Evolutionary conservation across 2,797 vertebrate genomes (phyloP).

Genomic region (Cichlasoma orientale): DNA sequence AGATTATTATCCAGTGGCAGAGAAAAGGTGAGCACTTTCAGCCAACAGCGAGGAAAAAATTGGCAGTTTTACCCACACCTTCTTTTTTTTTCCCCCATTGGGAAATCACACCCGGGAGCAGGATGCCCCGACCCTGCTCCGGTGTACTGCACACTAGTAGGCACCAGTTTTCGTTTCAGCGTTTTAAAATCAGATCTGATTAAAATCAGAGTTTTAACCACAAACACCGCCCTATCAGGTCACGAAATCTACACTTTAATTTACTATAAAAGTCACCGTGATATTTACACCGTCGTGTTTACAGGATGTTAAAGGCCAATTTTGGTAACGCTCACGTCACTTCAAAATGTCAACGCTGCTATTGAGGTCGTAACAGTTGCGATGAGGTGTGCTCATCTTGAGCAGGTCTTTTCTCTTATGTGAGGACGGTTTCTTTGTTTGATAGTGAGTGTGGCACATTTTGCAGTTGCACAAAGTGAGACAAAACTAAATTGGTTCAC

Average conservation of each 20-base stretch:
- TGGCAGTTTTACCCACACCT: neutral
- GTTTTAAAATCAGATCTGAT: neutral
- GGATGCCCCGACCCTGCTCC: neutral
- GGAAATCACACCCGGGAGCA: neutral
- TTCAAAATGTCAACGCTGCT: neutral
- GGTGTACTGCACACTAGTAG: neutral
- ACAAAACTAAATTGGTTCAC: neutral
- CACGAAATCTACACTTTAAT: neutral
- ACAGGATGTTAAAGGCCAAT: neutral
- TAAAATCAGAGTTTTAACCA: neutral
- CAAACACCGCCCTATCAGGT: neutral
- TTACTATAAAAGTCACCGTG: neutral
- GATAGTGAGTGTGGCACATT: neutral
- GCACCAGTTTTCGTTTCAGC: constrained; percentile 3
- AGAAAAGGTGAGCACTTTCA: neutral
- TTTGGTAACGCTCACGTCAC: neutral
- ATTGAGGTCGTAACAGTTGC: neutral
- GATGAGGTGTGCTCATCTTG: neutral
- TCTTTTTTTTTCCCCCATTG: no score
- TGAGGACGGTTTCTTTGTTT: neutral
- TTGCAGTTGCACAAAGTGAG: neutral
- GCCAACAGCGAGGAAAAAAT: neutral
- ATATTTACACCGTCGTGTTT: neutral
- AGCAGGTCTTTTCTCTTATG: neutral
- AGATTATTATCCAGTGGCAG: neutral